Conservation (phyloP, 2,888 invertebrate genomes). For the Penaeus monodon region DNA sequence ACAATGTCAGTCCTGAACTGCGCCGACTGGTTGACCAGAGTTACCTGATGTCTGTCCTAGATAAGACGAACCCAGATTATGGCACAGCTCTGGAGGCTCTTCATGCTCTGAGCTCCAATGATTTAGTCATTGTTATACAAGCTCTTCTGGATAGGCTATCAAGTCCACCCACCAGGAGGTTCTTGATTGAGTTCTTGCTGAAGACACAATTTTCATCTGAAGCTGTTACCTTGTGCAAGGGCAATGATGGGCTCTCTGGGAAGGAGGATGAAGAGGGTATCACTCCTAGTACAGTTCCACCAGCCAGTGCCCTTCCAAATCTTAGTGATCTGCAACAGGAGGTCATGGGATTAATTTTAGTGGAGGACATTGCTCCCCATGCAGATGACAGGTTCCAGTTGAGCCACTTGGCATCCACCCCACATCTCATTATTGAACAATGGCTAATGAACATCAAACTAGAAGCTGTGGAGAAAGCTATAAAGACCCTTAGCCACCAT, state of each 20-base stretch:
- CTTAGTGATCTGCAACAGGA: slow-evolving; percentile 44
- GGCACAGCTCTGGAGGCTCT: slow-evolving; percentile 37
- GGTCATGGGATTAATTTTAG: slow-evolving; percentile 56
- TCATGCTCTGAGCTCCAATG: neutral
- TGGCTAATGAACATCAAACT: slow-evolving; percentile 61
- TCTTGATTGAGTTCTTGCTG: slow-evolving; percentile 47
- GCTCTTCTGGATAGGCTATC: slow-evolving; percentile 33
- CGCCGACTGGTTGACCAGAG: slow-evolving; percentile 48
- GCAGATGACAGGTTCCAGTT: slow-evolving; percentile 52
- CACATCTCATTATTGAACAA: slow-evolving; percentile 60
- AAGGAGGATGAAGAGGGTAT: neutral
- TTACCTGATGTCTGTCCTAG: slow-evolving; percentile 42
- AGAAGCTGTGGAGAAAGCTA: slow-evolving; percentile 49
- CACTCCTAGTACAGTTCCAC: neutral
- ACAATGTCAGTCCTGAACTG: slow-evolving; percentile 23
- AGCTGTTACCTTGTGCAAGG: neutral
- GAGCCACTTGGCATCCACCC: slow-evolving; percentile 39
- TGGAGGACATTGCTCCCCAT: slow-evolving; percentile 52
- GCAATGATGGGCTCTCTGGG: neutral
- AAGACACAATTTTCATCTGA: slow-evolving; percentile 19
- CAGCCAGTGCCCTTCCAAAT: slow-evolving; percentile 15
- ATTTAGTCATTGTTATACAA: slow-evolving; percentile 10
- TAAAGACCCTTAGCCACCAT: slow-evolving; percentile 37
- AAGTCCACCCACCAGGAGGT: slow-evolving; percentile 36
- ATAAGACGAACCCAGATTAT: slow-evolving; percentile 47